Evolutionary conservation across 1,140 invertebrate genomes (phyloP), one percentile per base, ranked within the genome.

Genomic region (Eurosta solidaginis): DNA sequence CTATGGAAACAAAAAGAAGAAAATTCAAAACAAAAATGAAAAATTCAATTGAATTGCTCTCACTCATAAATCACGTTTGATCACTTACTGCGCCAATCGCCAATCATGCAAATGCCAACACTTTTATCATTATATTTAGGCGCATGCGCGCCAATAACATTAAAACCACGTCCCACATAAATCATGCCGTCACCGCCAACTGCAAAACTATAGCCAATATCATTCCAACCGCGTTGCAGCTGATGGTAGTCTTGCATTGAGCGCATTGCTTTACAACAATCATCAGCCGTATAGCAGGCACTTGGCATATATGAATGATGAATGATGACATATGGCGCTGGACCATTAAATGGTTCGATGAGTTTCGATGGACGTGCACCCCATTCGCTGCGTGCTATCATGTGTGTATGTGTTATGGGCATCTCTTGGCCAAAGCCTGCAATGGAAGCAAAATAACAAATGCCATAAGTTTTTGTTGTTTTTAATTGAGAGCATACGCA

Each of bases 151-250:
- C 94, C 94, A 0, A 92, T 85, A 3, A 83, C 87, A 27, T 92
- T 90, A 92, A 94, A 96, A 1, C 93, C 93, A 36, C 94, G 89
- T 1, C 94, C 95, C 79, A 92, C 91, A 81, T 95, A 96, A 7
- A 92, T 92, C 12, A 90, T 89, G 1, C 94, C 94, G 77, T 96
- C 94, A 17, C 93, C 93, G 2, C 95, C 95, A 7, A 95, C 90
- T 17, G 92, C 90, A 85, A 96, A 96, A 85, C 92, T 95, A 90
- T 95, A 91, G 89, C 94, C 88, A 82, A 92, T 94, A 82, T 95
- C 94, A 82, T 88, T 90, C 93, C 93, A 95, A 0, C 89, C 88
- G 1, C 88, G 89, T 25, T 84, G 87, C 59, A 92, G 89, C 81
- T 91, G 90, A 81, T 92, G 92, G 17, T 88, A 89, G 78, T 90